phyloP scores from a whole-genome alignment of 92 coral and sea anemone species.

The Hydrozoanthus gracilis region DNA sequence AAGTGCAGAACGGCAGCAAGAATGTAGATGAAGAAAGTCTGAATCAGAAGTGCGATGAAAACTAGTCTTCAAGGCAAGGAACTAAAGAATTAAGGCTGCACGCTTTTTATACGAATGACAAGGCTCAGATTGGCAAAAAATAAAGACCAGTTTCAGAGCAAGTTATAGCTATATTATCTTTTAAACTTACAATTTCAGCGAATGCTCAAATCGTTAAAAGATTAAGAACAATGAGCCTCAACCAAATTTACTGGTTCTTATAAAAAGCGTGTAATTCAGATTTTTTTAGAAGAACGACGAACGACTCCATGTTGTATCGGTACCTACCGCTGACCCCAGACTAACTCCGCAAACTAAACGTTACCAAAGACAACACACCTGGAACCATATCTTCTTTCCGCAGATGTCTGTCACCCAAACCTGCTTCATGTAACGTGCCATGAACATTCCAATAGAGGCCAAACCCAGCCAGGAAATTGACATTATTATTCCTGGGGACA shows the following conservation, averaged over 20 bases:
- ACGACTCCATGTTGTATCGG: neutral
- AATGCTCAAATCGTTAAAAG: too few relatives aligned
- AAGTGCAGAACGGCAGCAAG: neutral
- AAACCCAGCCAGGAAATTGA: conserved; percentile 30
- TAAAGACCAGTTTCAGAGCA: too few relatives aligned
- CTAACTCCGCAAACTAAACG: neutral
- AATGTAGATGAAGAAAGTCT: neutral
- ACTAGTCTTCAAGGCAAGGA: conserved; percentile 5
- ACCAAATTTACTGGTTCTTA: too few relatives aligned
- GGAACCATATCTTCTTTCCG: conserved; percentile 36
- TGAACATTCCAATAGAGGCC: conserved; percentile 40
- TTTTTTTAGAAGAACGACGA: neutral
- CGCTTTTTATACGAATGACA: too few relatives aligned
- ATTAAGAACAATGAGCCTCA: too few relatives aligned
- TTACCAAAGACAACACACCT: neutral
- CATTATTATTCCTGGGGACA: conserved; percentile 36
- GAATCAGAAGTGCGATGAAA: neutral
- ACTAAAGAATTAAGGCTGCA: neutral
- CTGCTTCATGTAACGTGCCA: conserved; percentile 40
- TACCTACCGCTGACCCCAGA: conserved; percentile 1
- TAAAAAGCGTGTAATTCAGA: neutral
- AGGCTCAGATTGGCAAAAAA: too few relatives aligned
- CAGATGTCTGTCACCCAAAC: conserved; percentile 30
- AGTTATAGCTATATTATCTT: too few relatives aligned
- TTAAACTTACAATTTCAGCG: too few relatives aligned